These are phyloP conservation scores for Rhinopomastus cyanomelas DNA, from an alignment of 2,113 vertebrate species.

Conservation along the genomic window DNA sequence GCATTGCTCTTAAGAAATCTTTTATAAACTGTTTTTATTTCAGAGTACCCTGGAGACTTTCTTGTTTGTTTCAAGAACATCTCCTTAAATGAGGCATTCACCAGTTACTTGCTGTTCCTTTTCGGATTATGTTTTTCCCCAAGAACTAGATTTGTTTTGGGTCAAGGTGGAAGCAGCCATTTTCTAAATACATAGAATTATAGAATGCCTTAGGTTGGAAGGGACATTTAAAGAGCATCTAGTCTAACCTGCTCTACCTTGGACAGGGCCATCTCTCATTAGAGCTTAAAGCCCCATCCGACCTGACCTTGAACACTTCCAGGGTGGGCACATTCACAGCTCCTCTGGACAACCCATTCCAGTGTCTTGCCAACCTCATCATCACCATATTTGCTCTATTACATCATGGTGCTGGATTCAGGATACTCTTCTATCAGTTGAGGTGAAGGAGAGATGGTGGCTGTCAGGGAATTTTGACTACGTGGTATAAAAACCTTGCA, in stretches of 20 bases:
- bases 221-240: background rate
- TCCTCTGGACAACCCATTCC: background rate
- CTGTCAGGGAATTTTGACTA: conserved; percentile 14
- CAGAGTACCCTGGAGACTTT: background rate
- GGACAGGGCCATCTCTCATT: background rate
- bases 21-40: background rate
- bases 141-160: background rate
- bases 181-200: background rate
- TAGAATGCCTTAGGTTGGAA: background rate
- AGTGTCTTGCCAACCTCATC: background rate
- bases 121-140: background rate
- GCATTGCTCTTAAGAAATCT: background rate
- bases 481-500: conserved; percentile 35
- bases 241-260: background rate
- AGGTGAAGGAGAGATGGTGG: conserved; percentile 4
- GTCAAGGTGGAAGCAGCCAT: background rate
- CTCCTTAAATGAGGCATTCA: background rate
- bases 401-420: background rate
- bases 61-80: background rate
- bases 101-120: background rate
- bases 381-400: background rate
- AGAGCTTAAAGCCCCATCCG: fast-evolving
- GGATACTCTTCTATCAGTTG: background rate
- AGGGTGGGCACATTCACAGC: background rate
- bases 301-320: fast-evolving